A percentile compares a stretch with the other conserved stretches of the same genome.
These are phyloP conservation scores for Malurus leucopterus DNA, from an alignment of 2,797 vertebrate genomes.

Conservation along the genomic window DNA sequence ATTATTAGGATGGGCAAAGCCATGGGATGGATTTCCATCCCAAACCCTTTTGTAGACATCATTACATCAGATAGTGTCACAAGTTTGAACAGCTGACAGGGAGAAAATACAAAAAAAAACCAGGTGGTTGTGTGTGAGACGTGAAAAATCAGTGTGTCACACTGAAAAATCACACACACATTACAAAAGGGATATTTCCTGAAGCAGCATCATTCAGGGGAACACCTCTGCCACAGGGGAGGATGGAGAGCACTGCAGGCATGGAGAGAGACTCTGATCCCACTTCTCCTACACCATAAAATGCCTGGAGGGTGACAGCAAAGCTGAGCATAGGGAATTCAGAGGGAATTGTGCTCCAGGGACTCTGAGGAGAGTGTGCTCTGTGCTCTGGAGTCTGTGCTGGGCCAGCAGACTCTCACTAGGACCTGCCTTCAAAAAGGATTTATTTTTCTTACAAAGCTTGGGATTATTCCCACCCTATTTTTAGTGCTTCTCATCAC, in stretches of 20 bases:
- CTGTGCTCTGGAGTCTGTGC: background rate
- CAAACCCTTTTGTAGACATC: background rate
- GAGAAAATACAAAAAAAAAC: rapidly evolving
- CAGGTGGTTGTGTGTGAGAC: rapidly evolving
- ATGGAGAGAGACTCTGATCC: background rate
- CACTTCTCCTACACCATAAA: background rate
- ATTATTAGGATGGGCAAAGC: rapidly evolving
- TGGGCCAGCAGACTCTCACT: background rate
- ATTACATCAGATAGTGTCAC: too few relatives aligned
- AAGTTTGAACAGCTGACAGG: background rate
- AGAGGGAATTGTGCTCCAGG: rapidly evolving
- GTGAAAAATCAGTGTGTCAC: background rate
- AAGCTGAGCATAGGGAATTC: background rate
- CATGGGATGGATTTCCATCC: background rate
- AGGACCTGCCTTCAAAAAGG: background rate
- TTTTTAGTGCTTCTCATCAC: background rate
- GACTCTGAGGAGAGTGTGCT: background rate
- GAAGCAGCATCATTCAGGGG: background rate
- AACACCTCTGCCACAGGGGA: background rate
- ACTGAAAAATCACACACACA: too few relatives aligned
- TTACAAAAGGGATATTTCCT: background rate
- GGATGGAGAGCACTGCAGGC: background rate
- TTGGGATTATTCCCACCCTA: background rate
- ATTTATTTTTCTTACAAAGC: background rate
- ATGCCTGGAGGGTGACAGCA: background rate